Evolutionary conservation across 2,797 vertebrate genomes (phyloP).

Genomic region (Zalophus californianus): DNA sequence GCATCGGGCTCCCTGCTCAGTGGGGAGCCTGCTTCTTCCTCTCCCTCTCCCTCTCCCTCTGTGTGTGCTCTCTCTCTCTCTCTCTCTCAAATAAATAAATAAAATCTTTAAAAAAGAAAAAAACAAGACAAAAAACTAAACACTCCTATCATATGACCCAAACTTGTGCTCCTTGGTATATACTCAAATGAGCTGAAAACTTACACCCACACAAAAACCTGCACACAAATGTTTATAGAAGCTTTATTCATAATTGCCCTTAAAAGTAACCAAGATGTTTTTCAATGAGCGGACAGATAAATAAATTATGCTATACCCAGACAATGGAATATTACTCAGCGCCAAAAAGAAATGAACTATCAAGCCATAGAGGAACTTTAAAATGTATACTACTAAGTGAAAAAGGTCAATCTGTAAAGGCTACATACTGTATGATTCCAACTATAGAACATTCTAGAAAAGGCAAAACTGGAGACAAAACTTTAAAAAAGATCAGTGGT

Average conservation of each 20-base stretch:
- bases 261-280: not conserved
- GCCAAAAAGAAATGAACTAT: not conserved
- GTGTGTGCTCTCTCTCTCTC: too few relatives aligned
- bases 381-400: not conserved
- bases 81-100: not conserved
- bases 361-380: not conserved
- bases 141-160: not conserved
- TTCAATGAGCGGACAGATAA: not conserved
- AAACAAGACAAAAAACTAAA: not conserved
- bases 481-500: not conserved
- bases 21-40: not conserved
- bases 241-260: not conserved
- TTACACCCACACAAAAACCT: not conserved
- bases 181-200: not conserved
- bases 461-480: not conserved
- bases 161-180: not conserved
- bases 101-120: not conserved
- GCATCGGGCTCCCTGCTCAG: not conserved
- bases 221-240: not conserved
- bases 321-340: not conserved
- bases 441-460: not conserved
- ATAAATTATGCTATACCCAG: not conserved
- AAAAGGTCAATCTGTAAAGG: not conserved
- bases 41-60: not conserved
- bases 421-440: not conserved